Base-by-base conservation (phyloP, 2,888 invertebrate species). In the Gastrophysa polygoni region DNA sequence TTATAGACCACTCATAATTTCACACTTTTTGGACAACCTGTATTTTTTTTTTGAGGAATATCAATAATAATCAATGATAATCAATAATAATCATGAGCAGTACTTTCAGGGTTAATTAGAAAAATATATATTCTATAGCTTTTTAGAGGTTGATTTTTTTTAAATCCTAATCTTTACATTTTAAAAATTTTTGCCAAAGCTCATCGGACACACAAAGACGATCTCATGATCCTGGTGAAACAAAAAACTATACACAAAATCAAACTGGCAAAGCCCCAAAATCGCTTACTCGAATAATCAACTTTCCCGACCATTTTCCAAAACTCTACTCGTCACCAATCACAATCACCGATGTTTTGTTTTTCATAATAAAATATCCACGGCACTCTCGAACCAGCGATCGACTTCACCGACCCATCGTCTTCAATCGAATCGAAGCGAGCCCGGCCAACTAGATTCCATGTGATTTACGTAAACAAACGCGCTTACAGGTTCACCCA, bases 251-350 rank as follows among this genome's bases (percentile, higher is more conserved):
- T 32, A 8, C 11, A 2, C 3, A 32, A 24, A 24, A 24, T 5
- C 3, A 24, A 24, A 24, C 4, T 24, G 3, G 24, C 24, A 7
- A 24, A 24, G 7, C 11, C 11, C 7, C 1, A 56, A 28, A 18
- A n/a, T n/a, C n/a, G 69, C 73, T 71, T 63, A 73, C 73, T 69
- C 5, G 71, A 71, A 65, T 73, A 73, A 66, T 73, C 69, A n/a
- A 71, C 58, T 66, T 68, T 69, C 47, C 71, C 73, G 55, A 73
- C 72, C 72, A 72, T 72, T 34, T 60, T 56, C 54, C 24, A 38
- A 17, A 20, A 16, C n/a, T 46, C 20, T 2, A 5, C 18, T 20
- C 21, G 14, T 1, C 38, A 14, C 24, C 3, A 38, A 38, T 38
- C 38, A 38, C n/a, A 3, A 3, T n/a, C 4, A n/a, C 38, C 38